These are phyloP conservation scores for Alectura lathami DNA, from an alignment of 2,113 vertebrate genomes.

Conservation along the genomic window DNA sequence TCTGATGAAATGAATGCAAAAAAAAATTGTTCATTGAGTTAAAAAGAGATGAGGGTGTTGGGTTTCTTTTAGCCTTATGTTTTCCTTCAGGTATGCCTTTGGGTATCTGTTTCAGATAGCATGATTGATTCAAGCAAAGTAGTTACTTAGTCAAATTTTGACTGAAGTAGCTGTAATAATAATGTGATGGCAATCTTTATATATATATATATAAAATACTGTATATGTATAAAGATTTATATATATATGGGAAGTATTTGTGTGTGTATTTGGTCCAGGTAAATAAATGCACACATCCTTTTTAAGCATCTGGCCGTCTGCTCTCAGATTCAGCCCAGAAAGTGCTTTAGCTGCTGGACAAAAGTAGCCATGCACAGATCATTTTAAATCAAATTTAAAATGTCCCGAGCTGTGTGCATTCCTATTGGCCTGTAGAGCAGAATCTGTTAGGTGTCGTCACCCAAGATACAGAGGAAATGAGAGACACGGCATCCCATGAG, in stretches of 20 bases:
- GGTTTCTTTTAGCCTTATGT: constrained; percentile 8
- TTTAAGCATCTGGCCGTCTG: constrained; percentile 12
- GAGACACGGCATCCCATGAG: constrained; percentile 13
- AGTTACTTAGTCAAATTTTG: constrained; percentile 67
- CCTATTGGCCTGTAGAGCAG: constrained; percentile 58
- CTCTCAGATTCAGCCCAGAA: constrained; percentile 46
- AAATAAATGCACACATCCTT: constrained; percentile 69
- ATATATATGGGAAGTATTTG: constrained; percentile 59
- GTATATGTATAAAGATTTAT: constrained; percentile 53
- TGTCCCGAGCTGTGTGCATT: constrained; percentile 3
- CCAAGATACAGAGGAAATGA: constrained; percentile 22
- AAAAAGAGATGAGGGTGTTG: neutral
- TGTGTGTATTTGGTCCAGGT: constrained; percentile 61
- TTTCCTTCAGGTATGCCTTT: constrained; percentile 54
- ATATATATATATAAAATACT: constrained; percentile 60
- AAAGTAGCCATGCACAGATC: constrained; percentile 29
- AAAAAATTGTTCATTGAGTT: constrained; percentile 15
- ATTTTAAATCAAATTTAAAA: constrained; percentile 19
- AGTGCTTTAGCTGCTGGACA: constrained; percentile 17
- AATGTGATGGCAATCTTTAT: constrained; percentile 84
- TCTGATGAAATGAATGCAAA: constrained; percentile 35
- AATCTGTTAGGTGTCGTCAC: constrained; percentile 18
- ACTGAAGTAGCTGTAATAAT: constrained; percentile 71
- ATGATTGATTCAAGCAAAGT: constrained; percentile 61
- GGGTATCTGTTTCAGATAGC: constrained; percentile 61